Conservation (phyloP, 2,113 vertebrate species). For the Pluvialis apricaria region DNA sequence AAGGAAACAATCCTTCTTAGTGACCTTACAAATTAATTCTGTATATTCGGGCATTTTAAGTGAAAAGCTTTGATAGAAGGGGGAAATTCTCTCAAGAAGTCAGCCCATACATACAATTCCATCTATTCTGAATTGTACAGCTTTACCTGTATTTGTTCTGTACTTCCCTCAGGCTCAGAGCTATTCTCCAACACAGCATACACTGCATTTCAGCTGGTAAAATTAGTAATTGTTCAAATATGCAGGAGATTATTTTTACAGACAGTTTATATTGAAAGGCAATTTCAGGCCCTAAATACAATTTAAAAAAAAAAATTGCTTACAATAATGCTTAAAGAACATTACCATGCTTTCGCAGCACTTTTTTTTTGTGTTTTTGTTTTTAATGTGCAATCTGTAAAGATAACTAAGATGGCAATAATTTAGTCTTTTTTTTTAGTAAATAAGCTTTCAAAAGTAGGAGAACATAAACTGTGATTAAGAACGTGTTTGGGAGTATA, state of each 20-base stretch:
- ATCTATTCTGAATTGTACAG: background rate
- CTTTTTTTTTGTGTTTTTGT: accelerated
- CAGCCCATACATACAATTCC: background rate
- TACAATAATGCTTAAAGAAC: background rate
- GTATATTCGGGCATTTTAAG: background rate
- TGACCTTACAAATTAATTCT: background rate
- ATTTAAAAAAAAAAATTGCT: background rate
- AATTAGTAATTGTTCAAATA: background rate
- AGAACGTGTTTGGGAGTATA: background rate
- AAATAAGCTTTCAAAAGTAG: background rate
- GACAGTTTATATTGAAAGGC: background rate
- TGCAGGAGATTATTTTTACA: background rate
- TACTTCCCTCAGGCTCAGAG: background rate
- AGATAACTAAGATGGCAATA: background rate
- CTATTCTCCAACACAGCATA: background rate
- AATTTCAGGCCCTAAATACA: background rate
- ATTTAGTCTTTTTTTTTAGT: background rate
- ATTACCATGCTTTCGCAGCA: background rate
- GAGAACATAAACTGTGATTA: background rate
- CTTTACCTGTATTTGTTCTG: slow-evolving; percentile 2
- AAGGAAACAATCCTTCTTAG: background rate
- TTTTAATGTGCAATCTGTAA: background rate
- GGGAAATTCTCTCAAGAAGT: background rate
- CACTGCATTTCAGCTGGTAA: background rate
- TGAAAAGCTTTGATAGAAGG: background rate